Conservation (phyloP, 1,140 invertebrate species). For the Aleiodes sp. region DNA sequence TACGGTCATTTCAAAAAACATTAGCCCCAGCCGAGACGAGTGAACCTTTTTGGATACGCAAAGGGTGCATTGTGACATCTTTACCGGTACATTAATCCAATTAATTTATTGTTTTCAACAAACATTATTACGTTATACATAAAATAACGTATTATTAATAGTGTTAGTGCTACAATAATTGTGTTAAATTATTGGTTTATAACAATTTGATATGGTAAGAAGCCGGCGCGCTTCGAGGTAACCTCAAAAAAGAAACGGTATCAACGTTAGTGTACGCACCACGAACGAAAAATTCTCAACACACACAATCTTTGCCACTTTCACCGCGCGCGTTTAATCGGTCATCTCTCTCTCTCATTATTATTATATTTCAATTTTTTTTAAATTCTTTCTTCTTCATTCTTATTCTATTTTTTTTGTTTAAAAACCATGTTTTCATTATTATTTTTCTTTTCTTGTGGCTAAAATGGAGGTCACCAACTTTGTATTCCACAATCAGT, state of each 20-base stretch:
- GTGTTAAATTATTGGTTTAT: too few species aligned
- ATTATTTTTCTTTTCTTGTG: too few species aligned
- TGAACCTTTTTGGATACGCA: slow-evolving; percentile 31
- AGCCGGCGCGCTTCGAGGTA: slow-evolving; percentile 63
- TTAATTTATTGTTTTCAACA: too few species aligned
- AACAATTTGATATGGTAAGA: slow-evolving; percentile 41
- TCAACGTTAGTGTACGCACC: slow-evolving; percentile 7
- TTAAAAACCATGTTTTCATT: too few species aligned
- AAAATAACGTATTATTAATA: too few species aligned
- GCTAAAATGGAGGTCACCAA: too few species aligned
- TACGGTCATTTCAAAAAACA: slow-evolving; percentile 58
- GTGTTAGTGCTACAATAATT: too few species aligned
- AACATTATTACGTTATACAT: too few species aligned
- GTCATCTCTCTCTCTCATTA: background rate
- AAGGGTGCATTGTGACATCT: slow-evolving; percentile 27
- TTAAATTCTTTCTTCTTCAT: too few species aligned
- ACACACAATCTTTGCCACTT: slow-evolving; percentile 32
- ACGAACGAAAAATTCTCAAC: background rate
- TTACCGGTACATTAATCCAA: slow-evolving; percentile 18
- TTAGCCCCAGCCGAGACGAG: slow-evolving; percentile 57
- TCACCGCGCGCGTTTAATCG: slow-evolving; percentile 31
- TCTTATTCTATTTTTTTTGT: too few species aligned
- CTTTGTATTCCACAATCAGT: too few species aligned
- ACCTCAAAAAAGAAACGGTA: slow-evolving; percentile 54
- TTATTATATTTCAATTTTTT: background rate